Percentiles rank a stretch among this genome's conserved stretches.
These are phyloP conservation scores for Schlechtendalia chinensis DNA, from an alignment of 1,140 invertebrate species.

Conservation along the genomic window DNA sequence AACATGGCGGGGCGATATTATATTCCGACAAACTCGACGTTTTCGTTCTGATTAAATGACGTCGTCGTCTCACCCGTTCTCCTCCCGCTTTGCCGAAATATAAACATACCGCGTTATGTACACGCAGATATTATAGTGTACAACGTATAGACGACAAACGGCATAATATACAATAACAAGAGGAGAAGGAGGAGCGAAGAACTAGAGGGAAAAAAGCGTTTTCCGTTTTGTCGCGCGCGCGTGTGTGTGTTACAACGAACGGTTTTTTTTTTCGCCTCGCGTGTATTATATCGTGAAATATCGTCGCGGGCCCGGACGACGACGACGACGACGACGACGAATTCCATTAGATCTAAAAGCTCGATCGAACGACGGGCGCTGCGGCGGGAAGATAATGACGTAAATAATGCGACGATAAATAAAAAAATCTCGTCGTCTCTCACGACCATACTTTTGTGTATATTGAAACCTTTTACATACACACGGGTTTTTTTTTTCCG, in stretches of 20 bases:
- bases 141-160: too few relatives aligned
- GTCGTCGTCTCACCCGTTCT: too few relatives aligned
- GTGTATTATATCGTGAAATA: slow-evolving; percentile 5
- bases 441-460: not conserved
- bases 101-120: not conserved
- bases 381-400: slow-evolving; percentile 17
- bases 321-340: too few relatives aligned
- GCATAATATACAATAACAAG: not conserved
- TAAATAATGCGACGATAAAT: slow-evolving; percentile 20
- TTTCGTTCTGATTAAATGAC: slow-evolving; percentile 35
- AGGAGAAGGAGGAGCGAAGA: not conserved
- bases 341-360: slow-evolving; percentile 21
- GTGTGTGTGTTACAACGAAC: not conserved
- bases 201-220: slow-evolving; percentile 3
- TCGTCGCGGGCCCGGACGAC: too few relatives aligned
- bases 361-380: slow-evolving; percentile 1
- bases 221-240: not conserved
- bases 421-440: slow-evolving; percentile 27
- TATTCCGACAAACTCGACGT: slow-evolving; percentile 19
- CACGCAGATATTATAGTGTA: not conserved
- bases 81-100: too few relatives aligned
- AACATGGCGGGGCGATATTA: slow-evolving; percentile 26
- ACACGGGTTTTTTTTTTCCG: too few relatives aligned
- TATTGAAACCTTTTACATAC: slow-evolving; percentile 19
- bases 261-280: too few relatives aligned